Conservation (phyloP, 2,888 invertebrate species). For the Scaptomyza tumidula region DNA sequence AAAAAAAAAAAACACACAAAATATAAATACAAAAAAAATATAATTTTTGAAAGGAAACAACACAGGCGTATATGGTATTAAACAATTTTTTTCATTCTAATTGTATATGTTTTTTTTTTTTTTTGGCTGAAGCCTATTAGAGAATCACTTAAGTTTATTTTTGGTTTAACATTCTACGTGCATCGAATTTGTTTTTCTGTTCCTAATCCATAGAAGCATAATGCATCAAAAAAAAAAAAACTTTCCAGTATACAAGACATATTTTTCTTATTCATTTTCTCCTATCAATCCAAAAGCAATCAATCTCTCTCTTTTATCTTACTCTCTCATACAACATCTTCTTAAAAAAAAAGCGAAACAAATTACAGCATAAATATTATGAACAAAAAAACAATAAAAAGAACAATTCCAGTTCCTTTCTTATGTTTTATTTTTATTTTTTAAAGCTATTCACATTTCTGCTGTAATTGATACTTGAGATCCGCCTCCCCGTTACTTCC, state of each 20-base stretch:
- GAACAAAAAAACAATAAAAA: background rate
- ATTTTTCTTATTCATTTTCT: slow-evolving; percentile 2
- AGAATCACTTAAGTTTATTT: slow-evolving; percentile 42
- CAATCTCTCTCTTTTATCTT: background rate
- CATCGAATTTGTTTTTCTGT: slow-evolving; percentile 47
- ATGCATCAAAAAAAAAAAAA: slow-evolving; percentile 39
- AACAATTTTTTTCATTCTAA: slow-evolving; percentile 26
- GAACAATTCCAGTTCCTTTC: no score
- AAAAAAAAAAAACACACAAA: slow-evolving; percentile 85
- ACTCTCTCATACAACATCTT: slow-evolving; percentile 6
- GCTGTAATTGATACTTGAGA: slow-evolving; percentile 32
- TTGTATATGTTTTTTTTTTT: background rate
- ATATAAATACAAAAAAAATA: slow-evolving; percentile 54
- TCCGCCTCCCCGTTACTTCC: slow-evolving; percentile 16
- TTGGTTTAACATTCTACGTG: slow-evolving; percentile 35
- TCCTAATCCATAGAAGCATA: slow-evolving; percentile 38
- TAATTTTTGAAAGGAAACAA: slow-evolving; percentile 55
- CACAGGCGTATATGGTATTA: slow-evolving; percentile 60
- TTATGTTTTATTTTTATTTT: no score
- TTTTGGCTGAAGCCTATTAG: slow-evolving; percentile 46
- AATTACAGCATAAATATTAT: slow-evolving; percentile 26
- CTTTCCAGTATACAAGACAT: slow-evolving; percentile 43
- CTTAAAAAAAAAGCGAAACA: background rate
- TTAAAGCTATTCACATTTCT: slow-evolving; percentile 1
- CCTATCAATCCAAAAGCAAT: slow-evolving; percentile 6